These are phyloP conservation scores for Eulemur rufifrons DNA, from an alignment of 2,113 vertebrate genomes.

Conservation along the genomic window DNA sequence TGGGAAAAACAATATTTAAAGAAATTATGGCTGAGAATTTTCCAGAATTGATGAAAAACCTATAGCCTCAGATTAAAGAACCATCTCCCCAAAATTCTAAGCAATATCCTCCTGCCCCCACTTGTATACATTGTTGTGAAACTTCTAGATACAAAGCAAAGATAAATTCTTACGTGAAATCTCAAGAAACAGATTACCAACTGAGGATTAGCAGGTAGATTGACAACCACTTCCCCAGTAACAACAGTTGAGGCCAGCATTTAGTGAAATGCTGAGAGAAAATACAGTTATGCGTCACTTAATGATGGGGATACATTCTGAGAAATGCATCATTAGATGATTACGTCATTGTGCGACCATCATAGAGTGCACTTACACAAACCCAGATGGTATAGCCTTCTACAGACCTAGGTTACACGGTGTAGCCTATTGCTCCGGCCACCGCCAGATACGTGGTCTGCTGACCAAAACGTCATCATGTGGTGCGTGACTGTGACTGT, in stretches of 20 bases:
- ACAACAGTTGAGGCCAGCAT: neutral
- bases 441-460: neutral
- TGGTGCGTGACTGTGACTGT: neutral
- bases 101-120: no score
- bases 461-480: neutral
- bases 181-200: neutral
- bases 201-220: neutral
- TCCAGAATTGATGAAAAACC: neutral
- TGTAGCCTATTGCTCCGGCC: neutral
- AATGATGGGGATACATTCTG: neutral
- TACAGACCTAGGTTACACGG: neutral
- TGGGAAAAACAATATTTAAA: neutral
- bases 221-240: neutral
- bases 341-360: neutral
- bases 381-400: neutral
- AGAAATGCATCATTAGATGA: neutral
- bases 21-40: neutral
- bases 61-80: neutral
- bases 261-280: neutral
- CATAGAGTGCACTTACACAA: neutral
- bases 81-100: neutral
- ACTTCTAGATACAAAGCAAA: neutral
- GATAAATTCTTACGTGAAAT: neutral
- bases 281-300: neutral
- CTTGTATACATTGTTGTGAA: neutral